A percentile compares a stretch with the other conserved stretches of the same genome.
These are phyloP conservation scores for Cybosia mesomella DNA, from an alignment of 2,888 invertebrate species.

Conservation along the genomic window DNA sequence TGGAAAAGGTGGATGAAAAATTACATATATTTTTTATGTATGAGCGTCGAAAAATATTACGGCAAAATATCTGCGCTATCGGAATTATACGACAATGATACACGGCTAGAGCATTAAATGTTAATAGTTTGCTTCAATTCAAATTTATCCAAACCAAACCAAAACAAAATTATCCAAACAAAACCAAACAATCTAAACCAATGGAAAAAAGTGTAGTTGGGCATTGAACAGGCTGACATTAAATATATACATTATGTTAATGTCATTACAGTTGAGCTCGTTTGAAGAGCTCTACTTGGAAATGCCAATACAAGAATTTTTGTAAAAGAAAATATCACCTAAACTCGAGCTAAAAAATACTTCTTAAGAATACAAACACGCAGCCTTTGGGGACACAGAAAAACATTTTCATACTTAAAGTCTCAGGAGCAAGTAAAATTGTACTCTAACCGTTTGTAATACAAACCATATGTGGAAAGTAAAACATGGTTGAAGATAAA, in stretches of 20 bases:
- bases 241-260: neutral
- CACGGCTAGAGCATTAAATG: no score
- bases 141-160: no score
- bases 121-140: no score
- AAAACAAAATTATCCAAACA: no score
- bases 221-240: neutral
- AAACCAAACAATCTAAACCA: no score
- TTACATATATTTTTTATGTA: no score
- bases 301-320: neutral
- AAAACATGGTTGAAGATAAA: slow-evolving; percentile 17
- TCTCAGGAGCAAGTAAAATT: slow-evolving; percentile 4
- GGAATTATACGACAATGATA: no score
- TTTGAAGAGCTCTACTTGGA: no score
- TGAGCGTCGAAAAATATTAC: no score
- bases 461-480: slow-evolving; percentile 6
- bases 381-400: slow-evolving; percentile 30
- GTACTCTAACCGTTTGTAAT: slow-evolving; percentile 18
- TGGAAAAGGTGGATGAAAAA: no score
- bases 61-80: no score
- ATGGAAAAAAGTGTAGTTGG: no score
- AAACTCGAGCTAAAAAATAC: slow-evolving; percentile 37
- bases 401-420: slow-evolving; percentile 26
- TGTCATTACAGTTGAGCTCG: neutral
- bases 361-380: slow-evolving; percentile 36
- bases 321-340: neutral